These are phyloP conservation scores for Triplophysa dalaica DNA, from an alignment of 2,113 vertebrate species.

Conservation along the genomic window DNA sequence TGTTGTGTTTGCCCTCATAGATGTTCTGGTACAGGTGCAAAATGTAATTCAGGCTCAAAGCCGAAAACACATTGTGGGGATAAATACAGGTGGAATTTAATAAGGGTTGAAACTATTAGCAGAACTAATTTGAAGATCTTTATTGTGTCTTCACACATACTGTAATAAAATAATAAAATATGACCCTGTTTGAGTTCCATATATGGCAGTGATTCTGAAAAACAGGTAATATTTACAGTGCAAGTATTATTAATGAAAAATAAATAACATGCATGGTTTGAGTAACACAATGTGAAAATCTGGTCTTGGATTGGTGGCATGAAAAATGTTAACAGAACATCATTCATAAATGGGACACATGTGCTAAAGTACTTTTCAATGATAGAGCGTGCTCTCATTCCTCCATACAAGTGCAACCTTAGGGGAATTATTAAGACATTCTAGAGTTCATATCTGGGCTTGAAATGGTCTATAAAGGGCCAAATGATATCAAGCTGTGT, in stretches of 20 bases:
- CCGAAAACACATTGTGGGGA: constrained; percentile 19
- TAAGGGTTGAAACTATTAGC: background rate
- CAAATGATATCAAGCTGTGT: constrained; percentile 52
- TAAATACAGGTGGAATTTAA: constrained; percentile 32
- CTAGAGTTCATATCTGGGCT: constrained; percentile 69
- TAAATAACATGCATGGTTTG: constrained; percentile 40
- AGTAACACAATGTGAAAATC: constrained; percentile 46
- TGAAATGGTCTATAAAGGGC: constrained; percentile 70
- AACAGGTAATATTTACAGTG: background rate
- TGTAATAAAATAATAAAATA: background rate
- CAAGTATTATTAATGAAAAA: constrained; percentile 18
- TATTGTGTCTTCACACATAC: background rate
- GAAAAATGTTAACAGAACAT: constrained; percentile 56
- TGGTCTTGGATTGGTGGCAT: constrained; percentile 28
- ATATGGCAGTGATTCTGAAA: background rate
- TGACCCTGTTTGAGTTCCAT: too few species aligned
- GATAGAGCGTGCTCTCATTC: constrained; percentile 63
- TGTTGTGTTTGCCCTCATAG: constrained; percentile 24
- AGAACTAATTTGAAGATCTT: background rate
- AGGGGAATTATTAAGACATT: constrained; percentile 67
- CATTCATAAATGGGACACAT: constrained; percentile 62
- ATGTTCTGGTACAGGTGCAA: constrained; percentile 30
- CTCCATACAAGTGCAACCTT: constrained; percentile 62
- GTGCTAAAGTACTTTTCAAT: constrained; percentile 67
- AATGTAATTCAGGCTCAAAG: constrained; percentile 41